Conservation (phyloP, 2,797 vertebrate species). For the Rhabdomys pumilio region DNA sequence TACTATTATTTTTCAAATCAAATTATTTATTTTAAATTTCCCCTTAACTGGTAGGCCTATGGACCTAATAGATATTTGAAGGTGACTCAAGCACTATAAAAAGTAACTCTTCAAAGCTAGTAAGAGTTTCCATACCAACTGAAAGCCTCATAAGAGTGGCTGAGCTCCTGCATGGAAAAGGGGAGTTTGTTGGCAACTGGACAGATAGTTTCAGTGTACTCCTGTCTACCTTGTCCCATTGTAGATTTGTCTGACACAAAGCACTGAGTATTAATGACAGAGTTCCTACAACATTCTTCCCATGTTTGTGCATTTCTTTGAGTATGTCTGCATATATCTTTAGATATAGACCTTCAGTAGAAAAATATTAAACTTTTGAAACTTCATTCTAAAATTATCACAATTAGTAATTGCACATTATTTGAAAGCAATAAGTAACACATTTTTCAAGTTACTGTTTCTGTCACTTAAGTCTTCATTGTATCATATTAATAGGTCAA, state of each 20-base stretch:
- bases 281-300: slow-evolving; percentile 58
- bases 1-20: not conserved
- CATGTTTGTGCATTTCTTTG: not conserved
- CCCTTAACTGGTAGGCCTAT: not conserved
- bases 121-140: no score
- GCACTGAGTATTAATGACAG: not conserved
- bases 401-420: not conserved
- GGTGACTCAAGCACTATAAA: not conserved
- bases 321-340: not conserved
- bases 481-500: not conserved
- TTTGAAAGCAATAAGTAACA: not conserved
- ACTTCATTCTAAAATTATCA: not conserved
- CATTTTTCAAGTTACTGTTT: not conserved
- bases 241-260: not conserved
- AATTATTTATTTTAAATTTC: not conserved
- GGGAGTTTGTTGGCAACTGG: not conserved
- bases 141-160: not conserved
- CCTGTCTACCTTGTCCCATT: not conserved
- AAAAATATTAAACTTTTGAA: not conserved
- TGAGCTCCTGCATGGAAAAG: not conserved
- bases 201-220: not conserved
- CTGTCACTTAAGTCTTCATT: not conserved
- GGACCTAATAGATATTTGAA: not conserved
- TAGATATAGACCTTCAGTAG: not conserved
- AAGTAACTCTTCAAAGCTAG: no score